Evolutionary conservation across 2,888 invertebrate species (phyloP), one percentile per base, ranked within the genome.

Genomic region (Zonitis immaculata): DNA sequence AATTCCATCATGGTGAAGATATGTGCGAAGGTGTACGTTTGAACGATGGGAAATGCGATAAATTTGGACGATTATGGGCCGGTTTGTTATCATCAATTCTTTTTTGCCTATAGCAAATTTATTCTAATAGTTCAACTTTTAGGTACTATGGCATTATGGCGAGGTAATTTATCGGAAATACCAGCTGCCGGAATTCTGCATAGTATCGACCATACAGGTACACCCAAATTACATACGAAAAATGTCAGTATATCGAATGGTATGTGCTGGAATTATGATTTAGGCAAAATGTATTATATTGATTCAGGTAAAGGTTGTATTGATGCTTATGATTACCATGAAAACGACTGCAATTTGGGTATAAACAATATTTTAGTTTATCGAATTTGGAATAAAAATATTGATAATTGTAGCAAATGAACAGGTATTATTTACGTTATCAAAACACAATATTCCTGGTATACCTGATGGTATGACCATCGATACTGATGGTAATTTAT

Each of bases 1-100:
- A 82, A 62, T 82, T 87, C 7, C 84, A 84, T 66, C 71, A 74
- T 9, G 81, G 77, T 30, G 85, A 78, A 1, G 72, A 75, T 28
- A 59, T 68, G 1, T 74, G 64, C 6, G 87, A 86, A 2, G 86
- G 85, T 69, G 78, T 35, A 68, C 78, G 88, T 63, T 80, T 89
- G 67, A 91, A 91, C 65, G 91, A 91, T 67, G 90, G 84, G 26
- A 91, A 91, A 75, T 86, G 87, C 28, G 90, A 91, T 71, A 83
- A 85, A 9, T 72, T 75, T 8, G 91, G 91, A 3, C 77, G 89
- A 46, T 77, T 91, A 22, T 89, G 86, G 79, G 86, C 85, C 62
- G 89, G 89, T 20, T 27, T 11, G 30, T 46, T 28, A 25, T 45
- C 16, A 26, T n/a, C n/a, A n/a, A n/a, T n/a, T n/a, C n/a, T n/a